Evolutionary conservation across 2,113 vertebrate species (phyloP), one percentile per base, ranked within the genome.

Genomic region (Plecturocebus donacophilus): DNA sequence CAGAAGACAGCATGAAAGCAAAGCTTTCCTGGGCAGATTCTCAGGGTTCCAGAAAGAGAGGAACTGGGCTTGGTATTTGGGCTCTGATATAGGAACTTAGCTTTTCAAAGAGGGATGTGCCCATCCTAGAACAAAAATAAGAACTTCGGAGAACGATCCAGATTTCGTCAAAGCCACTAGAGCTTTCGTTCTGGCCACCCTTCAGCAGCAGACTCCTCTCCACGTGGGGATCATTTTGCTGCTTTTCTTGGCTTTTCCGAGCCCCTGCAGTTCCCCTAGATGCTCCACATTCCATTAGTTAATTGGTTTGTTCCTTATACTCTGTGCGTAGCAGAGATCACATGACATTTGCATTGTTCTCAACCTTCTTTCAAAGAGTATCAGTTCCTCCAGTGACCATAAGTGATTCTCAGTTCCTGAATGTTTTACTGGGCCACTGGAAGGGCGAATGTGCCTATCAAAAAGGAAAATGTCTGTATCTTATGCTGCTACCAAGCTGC

Each of bases 281-380:
- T 81, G 90, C 71, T 77, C 87, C 92, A 90, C 97, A 97, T 98
- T 97, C 98, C 98, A 82, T 45, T 25, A 3, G 76, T 96, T 97
- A 96, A 97, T 97, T 97, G 94, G 94, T 75, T 96, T 96, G 95
- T 96, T 97, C 97, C 96, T 96, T 73, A 93, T 68, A 3, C 58
- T 79, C 83, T 89, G 89, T 52, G 91, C 83, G 14, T 7, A 71
- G 79, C 79, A 25, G 42, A 35, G 56, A n/a, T n/a, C 96, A 87
- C 42, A 30, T 76, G 95, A 93, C 95, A 21, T 10, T 5, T 30
- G 52, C 90, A 56, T 96, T 93, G 40, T 87, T 77, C 97, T 71
- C 90, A 80, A 8, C 45, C 45, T 11, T 87, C 92, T 96, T 91
- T 83, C 96, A 94, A 90, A 95, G 66, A 56, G n/a, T 94, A 94